Base-by-base conservation (phyloP, 1,140 invertebrate genomes). In the Drosophila biarmipes region DNA sequence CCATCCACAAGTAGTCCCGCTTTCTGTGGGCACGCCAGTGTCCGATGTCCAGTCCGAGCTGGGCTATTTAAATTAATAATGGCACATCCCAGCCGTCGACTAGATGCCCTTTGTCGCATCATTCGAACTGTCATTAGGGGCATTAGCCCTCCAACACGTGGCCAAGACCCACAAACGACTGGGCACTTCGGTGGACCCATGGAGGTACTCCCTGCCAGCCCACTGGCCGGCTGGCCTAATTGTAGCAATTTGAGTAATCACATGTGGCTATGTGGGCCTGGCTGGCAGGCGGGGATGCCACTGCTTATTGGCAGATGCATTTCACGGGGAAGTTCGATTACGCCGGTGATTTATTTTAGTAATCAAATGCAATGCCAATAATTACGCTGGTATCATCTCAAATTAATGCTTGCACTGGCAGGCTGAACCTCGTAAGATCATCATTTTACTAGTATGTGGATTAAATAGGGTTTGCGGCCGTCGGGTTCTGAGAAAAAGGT, bases 61-160 rank as follows among this genome's bases (percentile, higher is more conserved):
- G 58, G 72, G 68, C 58, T 71, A 85, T 85, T 87, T 86, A 86
- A 86, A 86, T 86, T 87, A 86, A 87, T 86, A 86, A 81, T 87
- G 69, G 55, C 81, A 31, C 58, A 40, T 40, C 14, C 45, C 12
- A 10, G 57, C 49, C 52, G 51, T 53, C 66, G 63, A 35, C 58
- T 51, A 38, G 15, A 21, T 59, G 66, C 57, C 64, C 42, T 46
- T 78, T 55, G 52, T 49, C 53, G 56, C 42, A 51, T 34, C 69
- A 58, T 31, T 27, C 10, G n/a, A 15, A 27, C 61, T 76, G 73
- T 85, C 66, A 84, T 84, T 81, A 78, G 74, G 19, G 52, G 40
- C 56, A 82, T 81, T 77, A 84, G 63, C 59, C 76, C 35, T 15
- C 21, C 46, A 29, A 51, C 24, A 46, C 55, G 46, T 35, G 42